Evolutionary conservation across 2,113 vertebrate species (phyloP), one percentile per base, ranked within the genome.

Genomic region (Tyto alba): DNA sequence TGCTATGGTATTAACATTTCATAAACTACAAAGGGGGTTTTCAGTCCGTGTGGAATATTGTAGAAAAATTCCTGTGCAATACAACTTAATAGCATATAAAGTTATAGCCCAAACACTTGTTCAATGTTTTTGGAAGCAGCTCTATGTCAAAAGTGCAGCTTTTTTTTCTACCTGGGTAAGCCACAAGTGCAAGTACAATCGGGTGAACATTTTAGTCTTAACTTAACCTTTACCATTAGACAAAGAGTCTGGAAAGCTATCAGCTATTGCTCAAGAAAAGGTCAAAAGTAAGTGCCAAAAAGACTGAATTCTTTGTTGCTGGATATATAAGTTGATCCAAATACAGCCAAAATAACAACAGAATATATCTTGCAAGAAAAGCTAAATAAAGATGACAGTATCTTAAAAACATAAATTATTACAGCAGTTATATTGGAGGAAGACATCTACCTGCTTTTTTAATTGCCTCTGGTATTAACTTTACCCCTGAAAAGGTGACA

Each of bases 1-100:
- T 68, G 79, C 96, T 94, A 80, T 87, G 60, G 56, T 23, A 93
- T 94, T 97, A 96, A 95, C 90, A 91, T 97, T 98, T 96, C 91
- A 94, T 94, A 95, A 97, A 94, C 93, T 96, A 76, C 55, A 87
- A 80, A 96, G 76, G 82, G 34, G 23, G 50, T 90, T 97, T 97
- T 92, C 86, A 95, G 84, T 94, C 85, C 90, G 55, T 67, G 71
- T 86, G 93, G 67, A 92, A 90, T 85, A 75, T 25, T 47, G 38
- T 60, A 85, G 89, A 87, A 91, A 94, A 89, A 80, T 45, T 89
- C 87, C 82, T 89, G 71, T 94, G 91, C 86, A 69, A 29, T 85
- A 68, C 62, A 62, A 96, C 71, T 96, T 91, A 94, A 79, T 88
- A 95, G 83, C 67, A 53, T 25, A 72, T 40, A 53, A 95, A 94